Percentiles rank a stretch among this genome's conserved stretches.
phyloP scores from a whole-genome alignment of 1,140 invertebrate genomes.

The Drosophila micromelanica region DNA sequence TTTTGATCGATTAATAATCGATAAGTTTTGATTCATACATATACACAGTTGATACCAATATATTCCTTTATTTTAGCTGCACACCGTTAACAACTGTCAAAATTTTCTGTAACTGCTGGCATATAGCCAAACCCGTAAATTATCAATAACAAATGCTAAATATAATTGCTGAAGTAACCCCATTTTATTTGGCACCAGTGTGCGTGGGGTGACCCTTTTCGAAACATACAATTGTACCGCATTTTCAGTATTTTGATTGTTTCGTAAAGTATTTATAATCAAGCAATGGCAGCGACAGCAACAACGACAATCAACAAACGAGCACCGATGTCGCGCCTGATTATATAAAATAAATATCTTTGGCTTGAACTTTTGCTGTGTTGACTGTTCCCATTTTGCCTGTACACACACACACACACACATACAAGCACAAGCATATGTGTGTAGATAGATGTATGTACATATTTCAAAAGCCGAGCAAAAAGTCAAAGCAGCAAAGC shows the following conservation, averaged over 20 bases:
- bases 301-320: constrained; percentile 39
- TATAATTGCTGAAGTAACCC: constrained; percentile 8
- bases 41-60: no score
- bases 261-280: constrained; percentile 49
- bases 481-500: constrained; percentile 78
- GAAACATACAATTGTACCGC: constrained; percentile 6
- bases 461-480: constrained; percentile 64
- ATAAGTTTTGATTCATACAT: no score
- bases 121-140: no score
- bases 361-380: constrained; percentile 59
- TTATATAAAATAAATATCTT: constrained; percentile 63
- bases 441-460: constrained; percentile 11
- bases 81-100: no score
- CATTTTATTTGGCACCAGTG: background rate
- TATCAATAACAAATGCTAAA: background rate
- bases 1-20: no score
- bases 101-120: no score
- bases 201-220: constrained; percentile 28
- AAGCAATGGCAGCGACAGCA: constrained; percentile 34
- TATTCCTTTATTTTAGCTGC: no score
- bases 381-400: constrained; percentile 67
- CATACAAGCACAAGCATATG: background rate
- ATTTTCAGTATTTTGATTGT: constrained; percentile 35
- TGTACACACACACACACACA: constrained; percentile 18
- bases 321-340: constrained; percentile 51